Percentiles rank a stretch among this genome's conserved stretches.
These are phyloP conservation scores for Kryptolebias ocellatus DNA, from an alignment of 2,797 vertebrate genomes.

Conservation along the genomic window DNA sequence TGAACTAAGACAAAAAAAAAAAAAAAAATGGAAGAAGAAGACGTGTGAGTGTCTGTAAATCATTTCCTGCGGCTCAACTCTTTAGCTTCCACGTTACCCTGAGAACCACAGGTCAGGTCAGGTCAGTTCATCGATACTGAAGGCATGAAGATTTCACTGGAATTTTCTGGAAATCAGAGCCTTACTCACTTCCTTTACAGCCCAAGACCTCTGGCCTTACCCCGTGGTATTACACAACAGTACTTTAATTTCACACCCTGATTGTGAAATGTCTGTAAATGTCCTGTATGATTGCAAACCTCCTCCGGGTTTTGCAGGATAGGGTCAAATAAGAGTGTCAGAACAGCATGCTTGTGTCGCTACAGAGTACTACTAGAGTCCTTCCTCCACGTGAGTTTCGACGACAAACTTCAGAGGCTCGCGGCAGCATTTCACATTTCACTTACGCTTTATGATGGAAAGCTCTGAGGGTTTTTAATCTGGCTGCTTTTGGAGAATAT, in stretches of 20 bases:
- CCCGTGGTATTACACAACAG: conserved; percentile 43
- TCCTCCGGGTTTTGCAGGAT: conserved; percentile 65
- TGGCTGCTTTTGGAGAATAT: not conserved
- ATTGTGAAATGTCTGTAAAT: conserved; percentile 37
- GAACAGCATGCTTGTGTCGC: conserved; percentile 56
- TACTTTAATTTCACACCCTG: conserved; percentile 35
- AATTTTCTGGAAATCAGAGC: conserved; percentile 42
- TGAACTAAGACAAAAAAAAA: conserved; percentile 75
- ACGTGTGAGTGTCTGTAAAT: conserved; percentile 7
- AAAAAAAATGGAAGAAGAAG: conserved; percentile 6
- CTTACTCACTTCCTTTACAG: conserved; percentile 51
- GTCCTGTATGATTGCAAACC: conserved; percentile 63
- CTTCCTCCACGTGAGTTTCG: not conserved
- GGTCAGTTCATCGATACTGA: conserved; percentile 33
- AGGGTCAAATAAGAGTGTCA: conserved; percentile 27
- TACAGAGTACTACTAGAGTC: conserved; percentile 9
- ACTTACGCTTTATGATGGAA: not conserved
- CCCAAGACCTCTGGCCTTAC: conserved; percentile 43
- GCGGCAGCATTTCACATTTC: not conserved
- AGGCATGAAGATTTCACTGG: conserved; percentile 50
- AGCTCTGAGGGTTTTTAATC: not conserved
- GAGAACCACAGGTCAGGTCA: conserved; percentile 3
- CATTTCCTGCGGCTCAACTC: conserved; percentile 13
- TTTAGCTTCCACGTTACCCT: not conserved
- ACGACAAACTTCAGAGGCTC: not conserved